Percentiles rank a stretch among this genome's conserved stretches.
Conservation (phyloP, 64 coral and sea anemone species). For the Anthopleura sola region DNA sequence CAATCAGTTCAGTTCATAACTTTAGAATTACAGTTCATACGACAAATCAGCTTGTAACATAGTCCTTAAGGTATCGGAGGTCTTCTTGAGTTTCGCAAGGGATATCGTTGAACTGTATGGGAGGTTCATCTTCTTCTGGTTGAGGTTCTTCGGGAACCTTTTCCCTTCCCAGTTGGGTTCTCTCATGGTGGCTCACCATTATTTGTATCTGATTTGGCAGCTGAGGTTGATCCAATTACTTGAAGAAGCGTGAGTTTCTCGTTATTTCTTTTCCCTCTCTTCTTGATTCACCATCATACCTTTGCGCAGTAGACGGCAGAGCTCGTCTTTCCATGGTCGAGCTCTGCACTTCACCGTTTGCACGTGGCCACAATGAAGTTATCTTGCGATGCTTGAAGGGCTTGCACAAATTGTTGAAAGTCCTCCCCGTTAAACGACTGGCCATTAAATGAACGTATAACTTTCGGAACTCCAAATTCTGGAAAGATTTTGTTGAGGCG, state of each 20-base stretch:
- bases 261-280: slow-evolving; percentile 48
- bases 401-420: slow-evolving; percentile 22
- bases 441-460: slow-evolving; percentile 19
- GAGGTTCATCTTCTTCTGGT: too few relatives aligned
- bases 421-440: slow-evolving; percentile 34
- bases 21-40: too few relatives aligned
- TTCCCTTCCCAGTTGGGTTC: too few relatives aligned
- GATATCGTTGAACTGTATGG: too few relatives aligned
- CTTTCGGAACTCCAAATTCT: slow-evolving; percentile 35
- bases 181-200: too few relatives aligned
- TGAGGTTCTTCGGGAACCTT: too few relatives aligned
- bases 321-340: slow-evolving; percentile 41
- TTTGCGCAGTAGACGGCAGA: slow-evolving; percentile 39
- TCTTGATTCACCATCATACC: slow-evolving; percentile 46
- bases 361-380: slow-evolving; percentile 26
- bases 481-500: slow-evolving; percentile 49
- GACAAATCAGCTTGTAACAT: too few relatives aligned
- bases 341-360: slow-evolving; percentile 18
- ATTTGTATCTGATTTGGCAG: too few relatives aligned
- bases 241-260: slow-evolving; percentile 37
- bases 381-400: slow-evolving; percentile 44
- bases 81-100: too few relatives aligned
- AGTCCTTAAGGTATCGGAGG: too few relatives aligned
- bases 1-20: too few relatives aligned
- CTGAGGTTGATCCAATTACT: too few relatives aligned